A percentile compares a stretch with the other conserved stretches of the same genome.
phyloP scores from a whole-genome alignment of 1,140 invertebrate species.

The Lepidurus arcticus region DNA sequence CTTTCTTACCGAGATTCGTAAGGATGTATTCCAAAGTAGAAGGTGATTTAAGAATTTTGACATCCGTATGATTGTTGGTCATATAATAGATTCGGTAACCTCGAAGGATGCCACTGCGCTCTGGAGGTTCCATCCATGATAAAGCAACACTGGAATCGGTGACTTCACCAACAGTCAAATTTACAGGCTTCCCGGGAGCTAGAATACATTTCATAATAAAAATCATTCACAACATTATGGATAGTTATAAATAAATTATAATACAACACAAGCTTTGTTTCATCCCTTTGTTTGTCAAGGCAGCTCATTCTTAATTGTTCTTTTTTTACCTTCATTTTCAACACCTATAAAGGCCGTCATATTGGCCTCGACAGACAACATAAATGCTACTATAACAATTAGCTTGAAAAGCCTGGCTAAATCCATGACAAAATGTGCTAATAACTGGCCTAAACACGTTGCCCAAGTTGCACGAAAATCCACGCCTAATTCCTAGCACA shows the following conservation, averaged over 20 bases:
- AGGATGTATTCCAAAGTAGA: slow-evolving; percentile 47
- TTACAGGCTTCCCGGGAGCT: slow-evolving; percentile 76
- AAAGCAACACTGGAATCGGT: slow-evolving; percentile 69
- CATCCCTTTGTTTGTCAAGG: neutral
- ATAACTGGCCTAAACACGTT: neutral
- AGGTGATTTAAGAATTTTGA: slow-evolving; percentile 45
- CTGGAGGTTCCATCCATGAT: slow-evolving; percentile 67
- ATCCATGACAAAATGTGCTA: slow-evolving; percentile 5
- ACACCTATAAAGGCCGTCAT: neutral
- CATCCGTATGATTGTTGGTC: slow-evolving; percentile 60
- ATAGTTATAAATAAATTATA: neutral
- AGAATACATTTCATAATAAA: no score
- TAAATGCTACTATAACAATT: neutral
- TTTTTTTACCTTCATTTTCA: slow-evolving; percentile 6
- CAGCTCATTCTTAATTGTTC: neutral
- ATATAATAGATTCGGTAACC: slow-evolving; percentile 67
- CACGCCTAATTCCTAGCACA: neutral
- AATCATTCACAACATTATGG: neutral
- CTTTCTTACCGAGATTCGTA: slow-evolving; percentile 56
- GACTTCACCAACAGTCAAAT: slow-evolving; percentile 67
- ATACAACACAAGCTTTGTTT: neutral
- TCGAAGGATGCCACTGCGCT: slow-evolving; percentile 61
- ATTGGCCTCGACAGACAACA: neutral
- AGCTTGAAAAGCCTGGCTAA: neutral
- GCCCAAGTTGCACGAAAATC: neutral